Percentiles rank a stretch among this genome's conserved stretches.
These are phyloP conservation scores for Alloplasta piceator DNA, from an alignment of 2,888 invertebrate genomes.

Conservation along the genomic window DNA sequence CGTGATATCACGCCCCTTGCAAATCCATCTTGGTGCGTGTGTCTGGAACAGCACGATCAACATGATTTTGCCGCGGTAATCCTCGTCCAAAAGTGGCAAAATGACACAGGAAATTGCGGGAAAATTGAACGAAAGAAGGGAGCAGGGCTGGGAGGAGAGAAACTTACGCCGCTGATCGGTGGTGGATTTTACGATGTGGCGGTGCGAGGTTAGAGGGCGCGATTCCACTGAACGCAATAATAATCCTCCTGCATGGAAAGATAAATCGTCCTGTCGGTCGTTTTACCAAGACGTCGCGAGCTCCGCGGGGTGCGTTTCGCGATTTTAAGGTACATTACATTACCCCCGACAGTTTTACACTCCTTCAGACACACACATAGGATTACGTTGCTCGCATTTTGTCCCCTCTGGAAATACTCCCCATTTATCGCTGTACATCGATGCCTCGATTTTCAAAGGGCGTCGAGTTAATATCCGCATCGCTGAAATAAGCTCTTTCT, in stretches of 20 bases:
- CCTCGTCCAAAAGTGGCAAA: slow-evolving; percentile 45
- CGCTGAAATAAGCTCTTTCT: too few relatives aligned
- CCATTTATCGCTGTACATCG: background rate
- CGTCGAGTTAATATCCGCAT: too few relatives aligned
- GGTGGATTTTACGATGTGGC: background rate
- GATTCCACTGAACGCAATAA: slow-evolving; percentile 70
- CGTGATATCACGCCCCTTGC: background rate
- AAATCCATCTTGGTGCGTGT: background rate
- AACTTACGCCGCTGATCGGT: background rate
- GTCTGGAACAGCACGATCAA: background rate
- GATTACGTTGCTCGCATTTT: slow-evolving; percentile 12
- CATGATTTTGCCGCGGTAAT: slow-evolving; percentile 46
- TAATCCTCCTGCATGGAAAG: slow-evolving; percentile 74
- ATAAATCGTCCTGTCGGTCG: slow-evolving; percentile 77
- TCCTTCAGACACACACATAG: slow-evolving; percentile 20
- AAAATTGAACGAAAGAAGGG: slow-evolving; percentile 21
- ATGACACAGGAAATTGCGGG: slow-evolving; percentile 41
- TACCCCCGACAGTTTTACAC: slow-evolving; percentile 49
- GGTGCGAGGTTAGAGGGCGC: slow-evolving; percentile 40
- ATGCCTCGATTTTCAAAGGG: too few relatives aligned
- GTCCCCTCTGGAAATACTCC: too few relatives aligned
- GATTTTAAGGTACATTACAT: slow-evolving; percentile 24
- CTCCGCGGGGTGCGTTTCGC: slow-evolving; percentile 5
- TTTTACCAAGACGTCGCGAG: slow-evolving; percentile 66
- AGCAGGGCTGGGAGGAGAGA: background rate